Percentiles rank a stretch among this genome's conserved stretches.
These are phyloP conservation scores for Drosophila infuscata DNA, from an alignment of 2,888 invertebrate genomes.

Conservation along the genomic window DNA sequence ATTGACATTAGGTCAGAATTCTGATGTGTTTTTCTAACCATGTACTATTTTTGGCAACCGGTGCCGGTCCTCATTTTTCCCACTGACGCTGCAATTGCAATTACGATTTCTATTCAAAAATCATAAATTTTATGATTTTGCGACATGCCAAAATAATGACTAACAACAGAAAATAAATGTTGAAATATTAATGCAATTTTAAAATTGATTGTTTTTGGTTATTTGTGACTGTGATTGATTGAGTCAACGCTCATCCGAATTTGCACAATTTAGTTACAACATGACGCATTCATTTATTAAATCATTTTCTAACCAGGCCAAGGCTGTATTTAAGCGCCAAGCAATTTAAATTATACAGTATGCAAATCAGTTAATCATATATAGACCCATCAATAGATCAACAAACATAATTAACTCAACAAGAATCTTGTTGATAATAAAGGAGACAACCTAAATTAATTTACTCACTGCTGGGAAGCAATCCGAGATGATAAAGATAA, in stretches of 20 bases:
- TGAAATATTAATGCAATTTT: slow-evolving; percentile 8
- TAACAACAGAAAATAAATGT: background rate
- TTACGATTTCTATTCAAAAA: background rate
- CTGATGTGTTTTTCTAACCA: slow-evolving; percentile 7
- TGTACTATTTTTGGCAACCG: slow-evolving; percentile 10
- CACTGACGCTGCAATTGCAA: slow-evolving; percentile 4
- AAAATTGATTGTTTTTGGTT: slow-evolving; percentile 12
- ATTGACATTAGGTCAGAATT: slow-evolving; percentile 60
- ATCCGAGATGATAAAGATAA: background rate
- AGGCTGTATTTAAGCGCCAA: slow-evolving; percentile 6
- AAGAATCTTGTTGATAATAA: background rate
- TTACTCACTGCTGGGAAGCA: background rate
- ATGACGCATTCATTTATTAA: slow-evolving; percentile 42
- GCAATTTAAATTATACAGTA: slow-evolving; percentile 4
- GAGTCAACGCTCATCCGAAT: slow-evolving; percentile 36
- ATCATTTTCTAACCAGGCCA: slow-evolving; percentile 15
- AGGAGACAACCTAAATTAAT: background rate
- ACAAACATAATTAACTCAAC: background rate
- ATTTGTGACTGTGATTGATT: slow-evolving; percentile 32
- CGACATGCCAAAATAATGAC: background rate
- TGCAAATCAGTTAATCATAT: slow-evolving; percentile 9
- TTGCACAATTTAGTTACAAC: slow-evolving; percentile 41
- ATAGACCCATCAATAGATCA: background rate
- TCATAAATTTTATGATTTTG: slow-evolving; percentile 11
- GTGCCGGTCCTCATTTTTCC: background rate